phyloP scores from a whole-genome alignment of 2,888 invertebrate species.

The Pseudoips prasinana region DNA sequence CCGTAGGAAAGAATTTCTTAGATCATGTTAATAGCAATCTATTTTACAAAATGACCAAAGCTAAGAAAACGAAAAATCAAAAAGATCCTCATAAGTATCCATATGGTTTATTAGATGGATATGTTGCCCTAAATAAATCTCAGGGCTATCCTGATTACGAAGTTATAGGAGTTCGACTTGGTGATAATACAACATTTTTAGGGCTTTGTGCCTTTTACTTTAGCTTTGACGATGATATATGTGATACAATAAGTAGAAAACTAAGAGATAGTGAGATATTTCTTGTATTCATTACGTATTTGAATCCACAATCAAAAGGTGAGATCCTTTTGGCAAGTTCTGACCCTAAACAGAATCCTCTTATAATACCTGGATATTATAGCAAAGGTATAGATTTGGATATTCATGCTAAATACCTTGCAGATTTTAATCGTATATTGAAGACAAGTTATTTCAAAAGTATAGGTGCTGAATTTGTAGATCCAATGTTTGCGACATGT shows the following conservation, averaged over 20 bases:
- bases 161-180: constrained; percentile 18
- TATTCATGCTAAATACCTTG: constrained; percentile 15
- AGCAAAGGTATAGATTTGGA: constrained; percentile 15
- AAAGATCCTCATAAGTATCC: constrained; percentile 39
- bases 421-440: constrained; percentile 17
- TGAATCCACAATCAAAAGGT: constrained; percentile 76
- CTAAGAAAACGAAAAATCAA: constrained; percentile 41
- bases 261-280: constrained; percentile 24
- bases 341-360: constrained; percentile 15
- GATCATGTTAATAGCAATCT: not conserved
- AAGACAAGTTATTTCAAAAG: constrained; percentile 14
- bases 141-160: constrained; percentile 63
- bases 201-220: constrained; percentile 19
- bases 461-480: constrained; percentile 12
- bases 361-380: constrained; percentile 14
- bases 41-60: constrained; percentile 18
- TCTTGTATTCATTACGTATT: constrained; percentile 14
- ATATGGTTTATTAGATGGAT: constrained; percentile 26
- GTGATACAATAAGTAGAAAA: constrained; percentile 19
- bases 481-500: constrained; percentile 11
- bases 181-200: constrained; percentile 2
- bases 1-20: not conserved
- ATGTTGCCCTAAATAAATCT: constrained; percentile 81
- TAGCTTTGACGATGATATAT: constrained; percentile 22
- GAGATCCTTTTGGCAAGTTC: constrained; percentile 48